Conservation (phyloP, 2,797 vertebrate genomes). For the Coluber constrictor region DNA sequence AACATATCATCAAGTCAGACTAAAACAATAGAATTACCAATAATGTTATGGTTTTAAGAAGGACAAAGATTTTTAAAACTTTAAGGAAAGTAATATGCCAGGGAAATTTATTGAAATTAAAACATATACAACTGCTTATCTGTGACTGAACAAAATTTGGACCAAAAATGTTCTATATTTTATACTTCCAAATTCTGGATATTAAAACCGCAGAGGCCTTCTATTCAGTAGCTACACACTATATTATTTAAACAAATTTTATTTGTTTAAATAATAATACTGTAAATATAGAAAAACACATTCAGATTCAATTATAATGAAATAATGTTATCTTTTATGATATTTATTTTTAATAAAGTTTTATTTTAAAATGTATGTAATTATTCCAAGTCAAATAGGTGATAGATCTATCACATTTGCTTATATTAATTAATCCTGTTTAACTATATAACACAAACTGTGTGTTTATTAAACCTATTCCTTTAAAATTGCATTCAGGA, state of each 20-base stretch:
- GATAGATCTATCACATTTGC: neutral
- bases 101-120: neutral
- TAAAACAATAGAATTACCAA: neutral
- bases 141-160: neutral
- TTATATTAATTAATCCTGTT: slow-evolving; percentile 17
- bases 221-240: neutral
- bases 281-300: neutral
- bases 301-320: neutral
- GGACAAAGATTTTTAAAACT: neutral
- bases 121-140: neutral
- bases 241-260: neutral
- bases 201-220: neutral
- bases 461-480: slow-evolving; percentile 8
- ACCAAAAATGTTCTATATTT: neutral
- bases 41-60: neutral
- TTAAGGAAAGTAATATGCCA: neutral
- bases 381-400: neutral
- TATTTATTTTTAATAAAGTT: neutral
- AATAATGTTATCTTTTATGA: neutral
- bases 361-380: slow-evolving; percentile 5
- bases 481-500: neutral
- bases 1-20: neutral
- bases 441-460: neutral
- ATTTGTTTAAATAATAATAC: neutral
- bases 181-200: neutral